phyloP scores from a whole-genome alignment of 2,113 vertebrate genomes.

The Peromyscus polionotus region DNA sequence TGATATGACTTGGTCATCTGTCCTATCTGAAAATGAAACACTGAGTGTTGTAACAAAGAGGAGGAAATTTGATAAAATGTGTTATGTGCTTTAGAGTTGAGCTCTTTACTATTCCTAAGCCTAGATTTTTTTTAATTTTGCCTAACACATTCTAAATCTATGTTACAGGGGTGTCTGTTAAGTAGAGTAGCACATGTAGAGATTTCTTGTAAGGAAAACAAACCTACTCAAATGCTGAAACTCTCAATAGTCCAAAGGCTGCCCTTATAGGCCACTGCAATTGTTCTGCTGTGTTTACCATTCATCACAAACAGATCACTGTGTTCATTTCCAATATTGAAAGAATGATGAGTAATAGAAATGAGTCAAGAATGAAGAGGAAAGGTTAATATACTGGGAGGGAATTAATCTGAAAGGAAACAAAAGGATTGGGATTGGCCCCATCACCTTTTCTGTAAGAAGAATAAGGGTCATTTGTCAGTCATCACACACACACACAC shows the following conservation, averaged over 20 bases:
- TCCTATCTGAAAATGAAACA: conserved; percentile 7
- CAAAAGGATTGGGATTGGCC: background rate
- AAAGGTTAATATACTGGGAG: conserved; percentile 41
- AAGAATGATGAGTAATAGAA: conserved; percentile 50
- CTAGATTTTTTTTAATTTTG: background rate
- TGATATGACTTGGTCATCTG: background rate
- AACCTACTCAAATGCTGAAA: background rate
- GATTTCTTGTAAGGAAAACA: background rate
- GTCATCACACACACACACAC: conserved; percentile 28
- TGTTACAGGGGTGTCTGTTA: background rate
- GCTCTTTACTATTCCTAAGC: background rate
- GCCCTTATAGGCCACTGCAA: background rate
- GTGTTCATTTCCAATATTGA: conserved; percentile 16
- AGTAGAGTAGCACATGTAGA: background rate
- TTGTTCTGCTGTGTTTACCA: background rate
- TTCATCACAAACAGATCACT: conserved; percentile 29
- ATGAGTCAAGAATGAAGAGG: conserved; percentile 50
- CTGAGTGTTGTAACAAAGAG: background rate
- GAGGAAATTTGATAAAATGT: background rate
- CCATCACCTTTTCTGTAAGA: background rate
- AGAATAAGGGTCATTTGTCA: conserved; percentile 25
- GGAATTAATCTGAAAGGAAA: conserved; percentile 29
- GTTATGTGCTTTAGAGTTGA: background rate
- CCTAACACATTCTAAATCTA: background rate
- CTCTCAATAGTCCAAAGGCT: background rate